Percentiles rank a stretch among this genome's conserved stretches.
These are phyloP conservation scores for Lucilia cuprina DNA, from an alignment of 1,140 invertebrate species.

Conservation along the genomic window DNA sequence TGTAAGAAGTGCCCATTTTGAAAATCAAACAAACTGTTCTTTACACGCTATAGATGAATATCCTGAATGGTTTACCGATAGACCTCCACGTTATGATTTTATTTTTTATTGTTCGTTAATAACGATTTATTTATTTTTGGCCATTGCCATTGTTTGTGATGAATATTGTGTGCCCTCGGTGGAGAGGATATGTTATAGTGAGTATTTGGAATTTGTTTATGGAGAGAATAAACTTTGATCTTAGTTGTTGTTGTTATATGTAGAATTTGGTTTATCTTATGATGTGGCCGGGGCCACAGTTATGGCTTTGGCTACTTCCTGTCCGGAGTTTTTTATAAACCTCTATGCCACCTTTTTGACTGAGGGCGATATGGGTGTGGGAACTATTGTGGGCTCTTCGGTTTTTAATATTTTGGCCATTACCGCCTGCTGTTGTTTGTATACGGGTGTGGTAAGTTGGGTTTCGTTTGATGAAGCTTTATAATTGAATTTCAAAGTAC, in stretches of 20 bases:
- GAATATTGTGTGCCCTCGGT: constrained; percentile 85
- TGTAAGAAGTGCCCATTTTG: not conserved
- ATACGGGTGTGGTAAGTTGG: constrained; percentile 50
- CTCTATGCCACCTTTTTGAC: constrained; percentile 86
- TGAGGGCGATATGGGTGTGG: constrained; percentile 81
- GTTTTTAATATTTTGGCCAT: constrained; percentile 93
- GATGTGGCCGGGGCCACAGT: constrained; percentile 86
- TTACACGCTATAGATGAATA: constrained; percentile 73
- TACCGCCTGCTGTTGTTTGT: constrained; percentile 84
- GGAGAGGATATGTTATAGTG: constrained; percentile 81
- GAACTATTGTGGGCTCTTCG: constrained; percentile 87
- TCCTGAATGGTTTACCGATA: constrained; percentile 65
- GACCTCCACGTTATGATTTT: constrained; percentile 70
- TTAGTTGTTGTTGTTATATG: constrained; percentile 1
- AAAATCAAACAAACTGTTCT: constrained; percentile 66
- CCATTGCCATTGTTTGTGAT: constrained; percentile 81
- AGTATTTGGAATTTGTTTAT: constrained; percentile 38
- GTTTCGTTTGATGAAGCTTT: too few relatives aligned
- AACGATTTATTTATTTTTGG: constrained; percentile 78
- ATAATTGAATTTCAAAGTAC: too few relatives aligned
- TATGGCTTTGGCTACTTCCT: constrained; percentile 89
- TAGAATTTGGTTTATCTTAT: constrained; percentile 75
- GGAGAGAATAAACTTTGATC: not conserved
- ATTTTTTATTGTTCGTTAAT: constrained; percentile 76
- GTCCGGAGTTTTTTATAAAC: constrained; percentile 89